These are phyloP conservation scores for Aviceda subcristata DNA, from an alignment of 2,113 vertebrate species.

Conservation along the genomic window DNA sequence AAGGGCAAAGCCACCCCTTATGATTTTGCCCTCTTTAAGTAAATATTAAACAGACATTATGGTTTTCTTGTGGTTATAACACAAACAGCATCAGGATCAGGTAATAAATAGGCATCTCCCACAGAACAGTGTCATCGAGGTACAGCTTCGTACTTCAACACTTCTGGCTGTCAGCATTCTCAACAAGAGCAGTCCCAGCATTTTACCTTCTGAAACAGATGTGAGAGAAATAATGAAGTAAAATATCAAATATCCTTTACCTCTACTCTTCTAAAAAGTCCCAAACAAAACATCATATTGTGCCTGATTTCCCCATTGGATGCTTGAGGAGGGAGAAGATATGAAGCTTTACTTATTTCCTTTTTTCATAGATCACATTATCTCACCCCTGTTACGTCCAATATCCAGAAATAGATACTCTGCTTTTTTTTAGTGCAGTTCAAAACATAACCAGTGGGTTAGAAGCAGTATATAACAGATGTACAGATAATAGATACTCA, in stretches of 20 bases:
- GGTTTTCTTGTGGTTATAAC: not conserved
- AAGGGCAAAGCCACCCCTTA: not conserved
- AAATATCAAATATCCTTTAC: not conserved
- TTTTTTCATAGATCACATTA: not conserved
- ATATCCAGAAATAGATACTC: not conserved
- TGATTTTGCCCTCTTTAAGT: not conserved
- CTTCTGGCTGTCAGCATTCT: not conserved
- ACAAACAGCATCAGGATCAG: not conserved
- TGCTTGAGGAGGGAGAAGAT: not conserved
- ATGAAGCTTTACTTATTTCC: not conserved
- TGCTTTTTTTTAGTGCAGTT: not conserved
- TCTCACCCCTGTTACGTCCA: not conserved
- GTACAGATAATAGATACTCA: not conserved
- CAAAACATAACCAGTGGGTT: not conserved
- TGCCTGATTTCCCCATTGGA: not conserved
- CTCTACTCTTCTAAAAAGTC: not conserved
- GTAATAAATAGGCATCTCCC: not conserved
- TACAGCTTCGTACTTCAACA: not conserved
- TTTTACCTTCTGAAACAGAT: not conserved
- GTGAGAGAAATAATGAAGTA: not conserved
- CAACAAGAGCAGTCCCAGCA: not conserved
- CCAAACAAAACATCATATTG: not conserved
- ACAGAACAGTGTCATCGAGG: not conserved
- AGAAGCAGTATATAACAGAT: not conserved
- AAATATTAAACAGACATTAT: not conserved